phyloP scores from a whole-genome alignment of 2,113 vertebrate species.

The Perca schrenkii region DNA sequence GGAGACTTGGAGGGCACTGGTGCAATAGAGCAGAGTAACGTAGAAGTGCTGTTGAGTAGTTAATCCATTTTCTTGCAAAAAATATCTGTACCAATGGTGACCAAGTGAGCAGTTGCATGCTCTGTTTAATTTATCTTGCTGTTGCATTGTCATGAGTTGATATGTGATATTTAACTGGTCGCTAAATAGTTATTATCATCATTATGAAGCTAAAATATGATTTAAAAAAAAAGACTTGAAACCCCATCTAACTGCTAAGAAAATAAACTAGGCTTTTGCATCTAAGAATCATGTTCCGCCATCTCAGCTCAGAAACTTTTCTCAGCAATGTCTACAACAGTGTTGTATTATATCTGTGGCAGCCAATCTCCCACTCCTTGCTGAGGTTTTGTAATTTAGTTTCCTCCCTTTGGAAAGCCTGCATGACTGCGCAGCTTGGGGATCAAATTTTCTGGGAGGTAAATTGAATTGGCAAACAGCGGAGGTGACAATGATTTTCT shows the following conservation, averaged over 20 bases:
- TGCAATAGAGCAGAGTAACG: neutral
- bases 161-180: neutral
- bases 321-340: neutral
- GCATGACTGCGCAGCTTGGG: slow-evolving; percentile 63
- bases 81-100: neutral
- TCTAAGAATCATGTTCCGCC: neutral
- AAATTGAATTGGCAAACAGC: slow-evolving; percentile 79
- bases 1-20: neutral
- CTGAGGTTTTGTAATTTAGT: slow-evolving; percentile 65
- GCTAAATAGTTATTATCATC: neutral
- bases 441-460: slow-evolving; percentile 74
- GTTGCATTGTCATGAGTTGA: neutral
- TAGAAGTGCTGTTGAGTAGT: neutral
- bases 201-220: neutral
- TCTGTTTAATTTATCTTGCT: neutral
- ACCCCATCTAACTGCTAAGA: neutral
- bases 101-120: neutral
- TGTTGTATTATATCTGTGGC: slow-evolving; percentile 36
- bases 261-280: neutral
- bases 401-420: slow-evolving; percentile 57
- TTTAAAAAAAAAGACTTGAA: neutral
- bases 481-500: slow-evolving; percentile 69
- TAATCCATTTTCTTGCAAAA: neutral
- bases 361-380: slow-evolving; percentile 51
- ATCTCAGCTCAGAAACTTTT: slow-evolving; percentile 12